Evolutionary conservation across 2,113 vertebrate species (phyloP), one percentile per base, ranked within the genome.

Genomic region (Electrona antarctica): DNA sequence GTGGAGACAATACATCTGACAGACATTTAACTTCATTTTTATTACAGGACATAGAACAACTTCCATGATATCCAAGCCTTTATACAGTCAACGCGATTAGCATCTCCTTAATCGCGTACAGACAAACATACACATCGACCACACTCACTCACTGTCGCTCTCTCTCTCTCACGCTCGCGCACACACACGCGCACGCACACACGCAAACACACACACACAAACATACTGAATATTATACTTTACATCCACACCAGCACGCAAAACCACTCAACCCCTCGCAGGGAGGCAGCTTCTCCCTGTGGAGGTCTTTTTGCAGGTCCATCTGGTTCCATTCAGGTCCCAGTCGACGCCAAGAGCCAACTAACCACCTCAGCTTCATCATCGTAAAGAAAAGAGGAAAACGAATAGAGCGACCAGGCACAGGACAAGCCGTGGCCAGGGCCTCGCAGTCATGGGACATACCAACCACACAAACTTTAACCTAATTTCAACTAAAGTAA

Each of bases 1-100:
- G 3, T 15, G 63, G 54, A 67, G 66, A 21, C 56, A 81, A 60
- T 58, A 41, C 1, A 41, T 47, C 15, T 9, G 54, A 59, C 54
- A 79, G 72, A 85, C 64, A 57, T 83, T 80, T 76, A 82, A 71
- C 75, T 64, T 87, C 72, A 52, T 82, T 88, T 88, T 86, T 86
- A 91, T 83, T 89, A 77, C 81, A 76, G 67, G 69, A 83, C 79
- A 11, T 6, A 67, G 45, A 79, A 78, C 61, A 75, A 77, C 77
- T 76, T 89, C 85, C 73, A 79, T 71, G 78, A 74, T 7, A 86
- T 70, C 59, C 59, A 71, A 80, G 52, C 13, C 48, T 75, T 81
- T 78, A 73, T 15, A 74, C 66, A 74, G 58, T 47, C 6, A 72
- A 77, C 69, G 62, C 69, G 13, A 4, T n/a, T 46, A 78, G 62